These are phyloP conservation scores for Agapostemon virescens DNA, from an alignment of 2,888 invertebrate genomes.

Conservation along the genomic window DNA sequence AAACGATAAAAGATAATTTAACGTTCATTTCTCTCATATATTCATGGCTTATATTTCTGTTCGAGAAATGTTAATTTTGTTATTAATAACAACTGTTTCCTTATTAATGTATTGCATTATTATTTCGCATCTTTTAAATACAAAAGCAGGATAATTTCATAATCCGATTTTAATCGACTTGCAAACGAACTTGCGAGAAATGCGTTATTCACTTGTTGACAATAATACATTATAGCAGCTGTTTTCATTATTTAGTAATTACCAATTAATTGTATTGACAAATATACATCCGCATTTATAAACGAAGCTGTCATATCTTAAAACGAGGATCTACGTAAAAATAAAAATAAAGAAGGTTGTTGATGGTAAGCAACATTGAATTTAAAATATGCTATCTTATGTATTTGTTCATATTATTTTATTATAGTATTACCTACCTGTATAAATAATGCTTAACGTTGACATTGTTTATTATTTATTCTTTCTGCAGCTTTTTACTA, in stretches of 20 bases:
- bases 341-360: slow-evolving; percentile 34
- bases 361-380: slow-evolving; percentile 46
- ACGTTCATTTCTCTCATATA: not conserved
- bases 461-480: slow-evolving; percentile 12
- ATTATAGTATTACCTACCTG: not conserved
- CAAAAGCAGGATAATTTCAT: slow-evolving; percentile 22
- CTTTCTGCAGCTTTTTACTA: not conserved
- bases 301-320: slow-evolving; percentile 38
- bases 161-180: slow-evolving; percentile 55
- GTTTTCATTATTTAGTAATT: slow-evolving; percentile 64
- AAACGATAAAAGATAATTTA: not conserved
- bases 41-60: not conserved
- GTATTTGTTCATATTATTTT: not conserved
- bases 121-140: slow-evolving; percentile 30
- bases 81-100: too few species aligned
- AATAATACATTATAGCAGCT: slow-evolving; percentile 61
- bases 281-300: slow-evolving; percentile 30
- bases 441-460: not conserved
- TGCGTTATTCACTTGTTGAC: slow-evolving; percentile 55
- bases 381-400: slow-evolving; percentile 13
- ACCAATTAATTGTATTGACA: slow-evolving; percentile 56
- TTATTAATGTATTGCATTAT: not conserved
- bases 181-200: slow-evolving; percentile 51
- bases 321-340: slow-evolving; percentile 21
- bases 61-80: not conserved